phyloP scores from a whole-genome alignment of 1,140 invertebrate species.

The Hypothenemus hampei region DNA sequence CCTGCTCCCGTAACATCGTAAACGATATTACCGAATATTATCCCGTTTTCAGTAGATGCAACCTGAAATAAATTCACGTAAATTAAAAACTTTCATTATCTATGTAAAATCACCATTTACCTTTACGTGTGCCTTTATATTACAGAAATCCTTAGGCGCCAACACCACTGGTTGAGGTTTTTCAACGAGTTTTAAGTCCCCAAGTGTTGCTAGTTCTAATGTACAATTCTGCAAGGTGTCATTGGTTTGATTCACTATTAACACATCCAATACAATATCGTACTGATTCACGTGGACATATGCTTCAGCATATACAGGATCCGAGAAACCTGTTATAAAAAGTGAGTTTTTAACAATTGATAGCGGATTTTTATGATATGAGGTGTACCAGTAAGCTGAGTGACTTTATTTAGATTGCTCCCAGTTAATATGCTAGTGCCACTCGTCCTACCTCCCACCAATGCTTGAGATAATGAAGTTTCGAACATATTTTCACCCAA shows the following conservation, averaged over 20 bases:
- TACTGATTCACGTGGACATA: slow-evolving; percentile 99
- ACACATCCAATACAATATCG: slow-evolving; percentile 94
- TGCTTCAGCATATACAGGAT: slow-evolving; percentile 98
- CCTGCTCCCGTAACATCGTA: slow-evolving; percentile 93
- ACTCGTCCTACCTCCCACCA: slow-evolving; percentile 58
- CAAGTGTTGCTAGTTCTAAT: slow-evolving; percentile 93
- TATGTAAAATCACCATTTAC: slow-evolving; percentile 37
- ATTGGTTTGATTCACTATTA: slow-evolving; percentile 96
- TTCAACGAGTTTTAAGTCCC: slow-evolving; percentile 96
- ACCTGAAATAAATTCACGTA: slow-evolving; percentile 35
- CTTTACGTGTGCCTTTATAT: slow-evolving; percentile 96
- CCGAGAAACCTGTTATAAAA: slow-evolving; percentile 89
- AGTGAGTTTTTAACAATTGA: not conserved
- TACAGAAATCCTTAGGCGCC: slow-evolving; percentile 94
- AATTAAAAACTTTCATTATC: not conserved
- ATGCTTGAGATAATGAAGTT: slow-evolving; percentile 85
- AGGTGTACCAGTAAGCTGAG: slow-evolving; percentile 91
- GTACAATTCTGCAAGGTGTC: slow-evolving; percentile 98
- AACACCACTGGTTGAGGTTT: slow-evolving; percentile 93
- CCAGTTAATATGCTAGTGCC: slow-evolving; percentile 48
- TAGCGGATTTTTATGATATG: not conserved
- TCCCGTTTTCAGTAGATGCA: slow-evolving; percentile 97
- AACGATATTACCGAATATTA: slow-evolving; percentile 99
- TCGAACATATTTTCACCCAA: slow-evolving; percentile 92
- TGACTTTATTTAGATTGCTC: slow-evolving; percentile 79